Evolutionary conservation across 2,797 vertebrate species (phyloP).

Genomic region (Sebastes minor): DNA sequence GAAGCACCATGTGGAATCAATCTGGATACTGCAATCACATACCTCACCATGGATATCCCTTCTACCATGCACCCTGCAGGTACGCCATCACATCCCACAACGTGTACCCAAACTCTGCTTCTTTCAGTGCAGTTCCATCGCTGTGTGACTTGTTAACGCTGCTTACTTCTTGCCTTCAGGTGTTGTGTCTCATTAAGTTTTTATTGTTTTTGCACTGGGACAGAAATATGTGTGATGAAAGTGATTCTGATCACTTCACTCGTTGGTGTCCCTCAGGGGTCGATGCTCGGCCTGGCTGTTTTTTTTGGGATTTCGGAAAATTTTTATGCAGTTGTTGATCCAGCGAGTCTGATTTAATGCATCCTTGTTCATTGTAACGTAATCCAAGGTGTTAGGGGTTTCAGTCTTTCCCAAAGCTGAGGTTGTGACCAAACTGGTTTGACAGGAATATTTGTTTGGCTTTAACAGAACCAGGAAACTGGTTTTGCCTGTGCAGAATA

Average conservation of each 20-base stretch:
- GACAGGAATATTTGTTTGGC: slow-evolving; percentile 25
- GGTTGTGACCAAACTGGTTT: slow-evolving; percentile 47
- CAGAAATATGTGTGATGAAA: background rate
- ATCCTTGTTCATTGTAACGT: background rate
- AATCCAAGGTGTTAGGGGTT: background rate
- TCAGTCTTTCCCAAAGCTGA: background rate
- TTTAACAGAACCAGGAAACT: slow-evolving; percentile 34
- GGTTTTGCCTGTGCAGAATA: slow-evolving; percentile 37
- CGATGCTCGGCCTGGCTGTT: background rate
- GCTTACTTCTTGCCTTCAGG: background rate
- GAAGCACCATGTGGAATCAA: slow-evolving; percentile 84
- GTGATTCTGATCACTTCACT: background rate
- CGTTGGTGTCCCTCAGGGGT: background rate
- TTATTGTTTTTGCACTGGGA: background rate
- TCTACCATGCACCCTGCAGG: slow-evolving; percentile 82
- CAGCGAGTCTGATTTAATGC: background rate
- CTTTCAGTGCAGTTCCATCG: background rate
- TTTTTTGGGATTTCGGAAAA: background rate
- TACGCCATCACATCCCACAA: slow-evolving; percentile 30
- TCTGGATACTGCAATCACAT: slow-evolving; percentile 83
- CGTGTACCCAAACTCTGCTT: background rate
- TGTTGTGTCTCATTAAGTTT: background rate
- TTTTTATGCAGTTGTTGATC: background rate
- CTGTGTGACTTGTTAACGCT: background rate
- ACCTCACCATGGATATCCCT: slow-evolving; percentile 78